phyloP scores from a whole-genome alignment of 1,140 invertebrate species.

The Bombus soroeensis region DNA sequence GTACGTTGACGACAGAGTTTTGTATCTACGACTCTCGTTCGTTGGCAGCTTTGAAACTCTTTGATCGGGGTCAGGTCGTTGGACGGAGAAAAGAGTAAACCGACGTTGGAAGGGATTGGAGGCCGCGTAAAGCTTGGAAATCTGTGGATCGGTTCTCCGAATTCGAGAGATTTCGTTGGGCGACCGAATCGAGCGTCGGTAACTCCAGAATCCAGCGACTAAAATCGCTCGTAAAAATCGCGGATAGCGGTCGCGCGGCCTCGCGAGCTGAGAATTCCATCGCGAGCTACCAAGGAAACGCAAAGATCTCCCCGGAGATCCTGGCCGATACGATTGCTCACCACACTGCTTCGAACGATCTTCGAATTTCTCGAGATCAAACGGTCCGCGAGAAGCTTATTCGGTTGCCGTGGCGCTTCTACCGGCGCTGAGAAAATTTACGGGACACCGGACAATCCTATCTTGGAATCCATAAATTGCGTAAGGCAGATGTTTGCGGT shows the following conservation, averaged over 20 bases:
- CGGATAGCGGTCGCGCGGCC: not conserved
- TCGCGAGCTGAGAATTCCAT: not conserved
- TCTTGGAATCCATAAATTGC: conserved; percentile 28
- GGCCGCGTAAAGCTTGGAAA: too few species aligned
- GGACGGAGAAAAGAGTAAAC: too few species aligned
- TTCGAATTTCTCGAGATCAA: conserved; percentile 35
- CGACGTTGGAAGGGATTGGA: too few species aligned
- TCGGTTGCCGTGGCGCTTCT: not conserved
- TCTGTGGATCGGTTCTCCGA: not conserved
- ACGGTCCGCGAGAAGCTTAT: conserved; percentile 12
- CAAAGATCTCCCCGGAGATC: not conserved
- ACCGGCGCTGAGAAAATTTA: not conserved
- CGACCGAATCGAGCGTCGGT: too few species aligned
- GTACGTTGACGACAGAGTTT: not conserved
- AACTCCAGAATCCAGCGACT: too few species aligned
- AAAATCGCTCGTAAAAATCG: not conserved
- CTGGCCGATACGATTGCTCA: not conserved
- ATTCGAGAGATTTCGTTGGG: not conserved
- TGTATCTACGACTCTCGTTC: not conserved
- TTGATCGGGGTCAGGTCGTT: too few species aligned
- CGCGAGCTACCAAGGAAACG: too few species aligned
- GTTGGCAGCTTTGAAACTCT: not conserved
- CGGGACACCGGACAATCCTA: conserved; percentile 24
- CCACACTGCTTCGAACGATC: not conserved
- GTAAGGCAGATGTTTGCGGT: not conserved